Evolutionary conservation across 2,797 vertebrate species (phyloP), one percentile per base, ranked within the genome.

Genomic region (Cossypha dichroa): DNA sequence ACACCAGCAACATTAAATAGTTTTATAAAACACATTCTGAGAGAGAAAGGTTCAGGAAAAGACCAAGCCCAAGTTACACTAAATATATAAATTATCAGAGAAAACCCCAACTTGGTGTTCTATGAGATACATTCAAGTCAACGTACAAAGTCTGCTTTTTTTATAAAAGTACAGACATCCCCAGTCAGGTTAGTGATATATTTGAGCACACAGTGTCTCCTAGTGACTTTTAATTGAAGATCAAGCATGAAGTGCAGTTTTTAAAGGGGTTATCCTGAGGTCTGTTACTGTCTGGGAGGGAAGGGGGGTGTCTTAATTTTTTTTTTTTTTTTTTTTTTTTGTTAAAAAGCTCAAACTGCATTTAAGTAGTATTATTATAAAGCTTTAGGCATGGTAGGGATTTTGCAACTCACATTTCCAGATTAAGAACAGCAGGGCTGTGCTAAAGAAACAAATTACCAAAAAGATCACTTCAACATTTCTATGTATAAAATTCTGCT

Each of bases 401-500:
- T 93, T 92, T 88, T 58, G 45, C 49, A 56, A 81, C 70, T 67
- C 73, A 54, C 41, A 60, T 56, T 72, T 77, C n/a, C 70, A 86
- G 66, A 75, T 64, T 72, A 96, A 68, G 85, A 94, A 76, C 48
- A 90, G 66, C 69, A 92, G 34, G 31, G 51, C 69, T 84, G 46
- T 75, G 43, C 66, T 86, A 58, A 90, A 92, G 92, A 91, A 92
- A 91, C 69, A 86, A 80, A 81, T 80, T 77, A 60, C 77, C 63
- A 55, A 56, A 93, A 90, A 91, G 62, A 95, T 93, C 86, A 68
- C 49, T 88, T 86, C 84, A 68, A 84, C 77, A 62, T 51, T 84
- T 80, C 55, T 55, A n/a, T 8, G 17, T 63, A 62, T 70, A 76
- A 79, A 91, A 81, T 88, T 78, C 45, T 63, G 73, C 90, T 94